Percentiles rank a stretch among this genome's conserved stretches.
phyloP scores from a whole-genome alignment of 2,888 invertebrate genomes.

The Ichneumoninae sp. region DNA sequence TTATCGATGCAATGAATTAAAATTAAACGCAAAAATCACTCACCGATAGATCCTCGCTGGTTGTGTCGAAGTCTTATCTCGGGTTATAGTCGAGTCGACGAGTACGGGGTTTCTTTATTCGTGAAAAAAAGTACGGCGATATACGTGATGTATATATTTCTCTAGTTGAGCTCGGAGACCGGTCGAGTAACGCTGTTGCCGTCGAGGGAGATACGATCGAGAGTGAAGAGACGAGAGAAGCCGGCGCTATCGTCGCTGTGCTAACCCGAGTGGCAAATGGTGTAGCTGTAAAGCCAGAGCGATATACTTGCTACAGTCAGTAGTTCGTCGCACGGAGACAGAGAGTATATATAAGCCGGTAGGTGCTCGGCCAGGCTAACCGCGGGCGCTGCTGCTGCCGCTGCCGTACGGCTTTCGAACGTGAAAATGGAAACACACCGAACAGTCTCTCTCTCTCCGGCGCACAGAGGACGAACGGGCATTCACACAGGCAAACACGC shows the following conservation, averaged over 20 bases:
- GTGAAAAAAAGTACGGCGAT: not conserved
- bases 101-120: not conserved
- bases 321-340: not conserved
- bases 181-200: not conserved
- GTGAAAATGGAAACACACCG: constrained; percentile 44
- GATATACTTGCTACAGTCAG: not conserved
- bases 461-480: constrained; percentile 1
- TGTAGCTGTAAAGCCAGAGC: constrained; percentile 25
- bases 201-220: constrained; percentile 7
- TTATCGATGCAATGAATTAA: constrained; percentile 32
- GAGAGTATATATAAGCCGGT: constrained; percentile 4
- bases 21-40: constrained; percentile 23
- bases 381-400: constrained; percentile 2
- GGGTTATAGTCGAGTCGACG: not conserved
- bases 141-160: not conserved
- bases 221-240: not conserved
- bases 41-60: constrained; percentile 42
- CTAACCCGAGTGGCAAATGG: constrained; percentile 24
- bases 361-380: not conserved
- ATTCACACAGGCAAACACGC: constrained; percentile 29
- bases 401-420: constrained; percentile 45
- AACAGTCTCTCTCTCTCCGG: not conserved
- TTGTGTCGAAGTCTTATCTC: not conserved
- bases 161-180: not conserved
- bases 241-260: constrained; percentile 20